Percentiles rank a stretch among this genome's conserved stretches.
phyloP scores from a whole-genome alignment of 2,888 invertebrate species.

The Cecidostiba fungosa region DNA sequence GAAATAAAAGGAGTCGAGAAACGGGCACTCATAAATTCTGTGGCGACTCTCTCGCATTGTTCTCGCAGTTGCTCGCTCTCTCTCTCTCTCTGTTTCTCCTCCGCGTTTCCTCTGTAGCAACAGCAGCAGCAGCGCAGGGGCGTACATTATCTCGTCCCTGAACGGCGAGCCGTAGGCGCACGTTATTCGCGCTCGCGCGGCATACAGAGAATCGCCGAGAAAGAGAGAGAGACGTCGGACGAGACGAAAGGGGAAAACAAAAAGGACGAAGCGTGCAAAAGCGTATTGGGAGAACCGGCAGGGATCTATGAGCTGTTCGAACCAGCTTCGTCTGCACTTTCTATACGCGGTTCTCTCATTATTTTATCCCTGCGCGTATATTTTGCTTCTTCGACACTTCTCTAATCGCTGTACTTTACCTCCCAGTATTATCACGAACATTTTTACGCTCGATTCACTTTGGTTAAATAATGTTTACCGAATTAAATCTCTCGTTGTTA shows the following conservation, averaged over 20 bases:
- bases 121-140: constrained; percentile 9
- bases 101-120: constrained; percentile 13
- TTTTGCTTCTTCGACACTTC: background rate
- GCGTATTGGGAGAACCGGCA: background rate
- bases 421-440: background rate
- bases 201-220: constrained; percentile 35
- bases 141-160: constrained; percentile 60
- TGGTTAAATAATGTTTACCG: no score
- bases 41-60: constrained; percentile 50
- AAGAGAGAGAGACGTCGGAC: background rate
- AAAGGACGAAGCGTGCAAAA: constrained; percentile 40
- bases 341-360: background rate
- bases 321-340: constrained; percentile 16
- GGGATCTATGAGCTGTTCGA: constrained; percentile 26
- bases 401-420: background rate
- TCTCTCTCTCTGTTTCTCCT: constrained; percentile 32
- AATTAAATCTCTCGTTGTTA: no score
- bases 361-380: background rate
- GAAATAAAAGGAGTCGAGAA: constrained; percentile 38
- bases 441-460: background rate
- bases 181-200: background rate
- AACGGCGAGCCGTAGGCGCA: constrained; percentile 56
- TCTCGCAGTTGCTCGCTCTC: constrained; percentile 36
- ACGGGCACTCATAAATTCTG: constrained; percentile 48
- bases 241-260: constrained; percentile 25